phyloP scores from a whole-genome alignment of 1,140 invertebrate genomes.

The Spodoptera litura region DNA sequence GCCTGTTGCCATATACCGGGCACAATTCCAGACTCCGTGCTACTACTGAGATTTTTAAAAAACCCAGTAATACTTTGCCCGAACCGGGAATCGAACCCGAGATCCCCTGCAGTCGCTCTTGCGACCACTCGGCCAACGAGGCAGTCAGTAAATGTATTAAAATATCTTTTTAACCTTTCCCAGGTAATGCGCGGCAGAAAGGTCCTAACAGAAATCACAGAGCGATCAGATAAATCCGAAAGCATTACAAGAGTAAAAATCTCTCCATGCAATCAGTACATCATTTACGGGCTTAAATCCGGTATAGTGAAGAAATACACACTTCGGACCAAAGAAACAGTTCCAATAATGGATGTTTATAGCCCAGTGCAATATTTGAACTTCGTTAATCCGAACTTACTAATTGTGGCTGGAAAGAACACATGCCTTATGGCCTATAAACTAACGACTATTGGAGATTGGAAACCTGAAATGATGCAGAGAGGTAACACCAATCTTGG shows the following conservation, averaged over 20 bases:
- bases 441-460: conserved; percentile 55
- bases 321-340: conserved; percentile 67
- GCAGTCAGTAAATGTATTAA: no score
- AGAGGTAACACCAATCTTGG: conserved; percentile 71
- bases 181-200: conserved; percentile 79
- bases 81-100: no score
- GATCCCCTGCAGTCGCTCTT: no score
- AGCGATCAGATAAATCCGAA: conserved; percentile 60
- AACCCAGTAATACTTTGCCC: no score
- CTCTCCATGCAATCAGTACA: conserved; percentile 79
- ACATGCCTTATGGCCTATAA: conserved; percentile 75
- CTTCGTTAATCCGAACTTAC: conserved; percentile 64
- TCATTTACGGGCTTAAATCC: conserved; percentile 71
- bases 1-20: no score
- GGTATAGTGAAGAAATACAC: conserved; percentile 71
- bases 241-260: conserved; percentile 72
- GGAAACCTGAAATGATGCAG: conserved; percentile 76
- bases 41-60: no score
- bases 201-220: conserved; percentile 73
- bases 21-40: no score
- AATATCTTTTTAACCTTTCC: conserved; percentile 36
- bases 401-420: conserved; percentile 75
- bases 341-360: conserved; percentile 71
- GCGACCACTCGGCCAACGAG: no score
- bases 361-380: conserved; percentile 73